Evolutionary conservation across 2,113 vertebrate species (phyloP), one percentile per base, ranked within the genome.

Genomic region (Calyptomena viridis): DNA sequence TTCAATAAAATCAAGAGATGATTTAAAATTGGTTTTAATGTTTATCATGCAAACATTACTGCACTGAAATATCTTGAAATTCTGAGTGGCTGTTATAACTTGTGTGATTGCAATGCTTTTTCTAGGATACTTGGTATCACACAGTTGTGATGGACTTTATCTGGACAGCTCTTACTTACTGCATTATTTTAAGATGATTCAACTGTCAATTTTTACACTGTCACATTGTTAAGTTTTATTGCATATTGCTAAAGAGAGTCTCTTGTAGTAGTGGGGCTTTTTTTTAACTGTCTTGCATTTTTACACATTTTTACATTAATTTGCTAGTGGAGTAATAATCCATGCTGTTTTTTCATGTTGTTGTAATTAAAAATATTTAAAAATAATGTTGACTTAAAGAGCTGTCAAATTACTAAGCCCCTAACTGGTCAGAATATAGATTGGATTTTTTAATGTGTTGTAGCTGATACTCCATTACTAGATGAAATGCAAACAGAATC

Each of bases 281-380:
- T 78, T 67, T 71, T 78, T 42, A 87, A 39, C 37, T 49, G 14
- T 58, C 56, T 82, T 58, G 28, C 31, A 74, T 40, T 87, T 93
- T 19, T 37, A 60, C 60, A 50, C 4, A 50, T 78, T 93, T 60
- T 83, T 42, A 77, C 59, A 86, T 74, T 86, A 55, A 92, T 88
- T 88, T 88, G 11, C 28, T 28, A 67, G 39, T 55, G 19, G 42
- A 69, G 52, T 74, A 96, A 84, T 71, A 85, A 83, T 50, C n/a
- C n/a, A 42, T 12, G 4, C 19, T 84, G 74, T 86, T 88, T n/a
- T 90, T 89, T 92, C 83, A 74, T 37, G 71, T 59, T 95, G 49
- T 58, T 80, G 50, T 83, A 68, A 94, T 86, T 66, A 88, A 93
- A 95, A 92, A 62, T 71, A 89, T 50, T 84, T 80, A 77, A 28